Conservation (phyloP, 2,113 vertebrate genomes). For the Pleuronectes platessa region DNA sequence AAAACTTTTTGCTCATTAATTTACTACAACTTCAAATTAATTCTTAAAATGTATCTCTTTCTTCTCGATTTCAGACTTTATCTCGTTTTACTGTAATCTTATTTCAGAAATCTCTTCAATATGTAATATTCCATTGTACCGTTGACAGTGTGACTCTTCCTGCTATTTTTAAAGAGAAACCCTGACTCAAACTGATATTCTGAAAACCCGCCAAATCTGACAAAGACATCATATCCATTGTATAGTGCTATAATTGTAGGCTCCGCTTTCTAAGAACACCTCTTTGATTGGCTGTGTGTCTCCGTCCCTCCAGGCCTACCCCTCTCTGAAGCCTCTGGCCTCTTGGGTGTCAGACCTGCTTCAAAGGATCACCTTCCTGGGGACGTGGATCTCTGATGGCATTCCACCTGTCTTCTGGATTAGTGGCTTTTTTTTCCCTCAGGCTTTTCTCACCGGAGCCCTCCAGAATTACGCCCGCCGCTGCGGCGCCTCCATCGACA, state of each 20-base stretch:
- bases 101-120: too few species aligned
- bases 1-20: too few species aligned
- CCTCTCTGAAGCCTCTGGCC: constrained; percentile 89
- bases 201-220: not conserved
- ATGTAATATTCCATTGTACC: not conserved
- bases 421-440: constrained; percentile 93
- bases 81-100: too few species aligned
- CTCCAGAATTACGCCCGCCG: constrained; percentile 92
- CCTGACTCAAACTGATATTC: not conserved
- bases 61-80: too few species aligned
- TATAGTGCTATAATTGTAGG: not conserved
- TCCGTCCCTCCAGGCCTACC: constrained; percentile 83
- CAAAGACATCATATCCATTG: too few species aligned
- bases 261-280: constrained; percentile 16
- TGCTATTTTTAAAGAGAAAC: not conserved
- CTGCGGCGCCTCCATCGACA: constrained; percentile 86
- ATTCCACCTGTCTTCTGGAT: constrained; percentile 93
- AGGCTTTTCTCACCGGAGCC: constrained; percentile 92
- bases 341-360: constrained; percentile 91
- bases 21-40: too few species aligned
- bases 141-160: not conserved
- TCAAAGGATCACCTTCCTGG: constrained; percentile 85
- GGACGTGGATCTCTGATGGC: constrained; percentile 85
- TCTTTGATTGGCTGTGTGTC: not conserved
- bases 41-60: too few species aligned